Conservation (phyloP, 2,797 vertebrate species). For the Spheniscus humboldti region DNA sequence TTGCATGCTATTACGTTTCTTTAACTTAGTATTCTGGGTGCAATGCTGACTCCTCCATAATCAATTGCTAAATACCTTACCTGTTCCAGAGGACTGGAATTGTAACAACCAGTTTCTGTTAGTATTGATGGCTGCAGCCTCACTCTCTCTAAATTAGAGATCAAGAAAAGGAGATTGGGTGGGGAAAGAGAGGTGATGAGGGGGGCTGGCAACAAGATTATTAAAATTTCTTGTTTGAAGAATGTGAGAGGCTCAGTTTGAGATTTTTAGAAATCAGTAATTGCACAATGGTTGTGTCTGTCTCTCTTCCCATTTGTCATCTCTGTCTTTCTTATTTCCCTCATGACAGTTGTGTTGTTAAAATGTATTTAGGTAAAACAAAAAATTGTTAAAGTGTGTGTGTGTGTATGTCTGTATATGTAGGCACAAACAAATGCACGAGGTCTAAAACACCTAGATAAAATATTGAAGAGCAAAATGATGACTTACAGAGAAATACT, state of each 20-base stretch:
- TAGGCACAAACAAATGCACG: not conserved
- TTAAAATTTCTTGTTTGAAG: not conserved
- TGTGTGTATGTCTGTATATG: not conserved
- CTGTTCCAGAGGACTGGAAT: not conserved
- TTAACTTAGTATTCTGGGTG: not conserved
- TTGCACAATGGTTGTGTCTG: not conserved
- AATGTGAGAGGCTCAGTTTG: not conserved
- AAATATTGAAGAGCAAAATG: not conserved
- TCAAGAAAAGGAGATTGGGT: not conserved
- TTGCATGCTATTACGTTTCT: not conserved
- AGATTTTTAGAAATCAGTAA: not conserved
- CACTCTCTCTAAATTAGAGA: not conserved
- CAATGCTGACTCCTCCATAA: not conserved
- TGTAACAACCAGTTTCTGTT: not conserved
- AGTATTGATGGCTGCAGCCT: not conserved
- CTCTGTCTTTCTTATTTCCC: not conserved
- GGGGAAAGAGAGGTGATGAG: not conserved
- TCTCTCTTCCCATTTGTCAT: not conserved
- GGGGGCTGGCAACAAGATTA: not conserved
- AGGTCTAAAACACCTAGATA: not conserved
- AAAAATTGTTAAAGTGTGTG: not conserved
- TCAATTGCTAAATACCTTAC: not conserved
- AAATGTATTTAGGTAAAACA: not conserved
- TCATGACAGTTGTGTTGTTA: not conserved
- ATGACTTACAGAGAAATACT: not conserved